Evolutionary conservation across 1,140 invertebrate genomes (phyloP).

Genomic region (Drosophila repleta): DNA sequence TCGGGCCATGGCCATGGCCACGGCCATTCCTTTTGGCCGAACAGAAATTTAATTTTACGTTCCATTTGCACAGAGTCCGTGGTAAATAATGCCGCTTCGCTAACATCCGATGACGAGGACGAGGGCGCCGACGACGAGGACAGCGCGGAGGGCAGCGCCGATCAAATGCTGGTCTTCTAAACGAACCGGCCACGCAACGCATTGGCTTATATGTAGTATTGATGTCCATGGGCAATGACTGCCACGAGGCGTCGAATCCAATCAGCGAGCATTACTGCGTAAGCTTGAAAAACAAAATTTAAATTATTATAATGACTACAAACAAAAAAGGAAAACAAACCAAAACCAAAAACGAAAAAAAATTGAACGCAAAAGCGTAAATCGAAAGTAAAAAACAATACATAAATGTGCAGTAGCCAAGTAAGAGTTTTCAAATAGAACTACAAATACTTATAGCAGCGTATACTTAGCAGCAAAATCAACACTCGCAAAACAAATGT

Average conservation of each 20-base stretch:
- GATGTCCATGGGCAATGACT: constrained; percentile 37
- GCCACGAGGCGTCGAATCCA: constrained; percentile 48
- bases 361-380: constrained; percentile 34
- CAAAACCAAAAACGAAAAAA: constrained; percentile 22
- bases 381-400: constrained; percentile 38
- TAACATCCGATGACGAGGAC: constrained; percentile 87
- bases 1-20: not conserved
- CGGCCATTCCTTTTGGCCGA: not conserved
- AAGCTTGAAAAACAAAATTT: constrained; percentile 61
- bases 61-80: constrained; percentile 85
- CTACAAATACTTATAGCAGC: constrained; percentile 50
- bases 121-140: constrained; percentile 88
- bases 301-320: constrained; percentile 66
- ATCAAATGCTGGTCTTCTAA: constrained; percentile 91
- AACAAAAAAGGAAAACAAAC: constrained; percentile 37
- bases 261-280: constrained; percentile 61
- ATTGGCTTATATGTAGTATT: constrained; percentile 25
- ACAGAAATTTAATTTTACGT: constrained; percentile 57
- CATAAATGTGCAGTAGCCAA: constrained; percentile 78
- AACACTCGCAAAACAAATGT: constrained; percentile 45
- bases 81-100: constrained; percentile 86
- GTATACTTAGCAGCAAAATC: constrained; percentile 72
- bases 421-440: constrained; percentile 80
- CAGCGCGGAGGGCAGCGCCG: constrained; percentile 90
- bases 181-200: constrained; percentile 24